Base-by-base conservation (phyloP, 2,113 vertebrate species). In the Parus major region DNA sequence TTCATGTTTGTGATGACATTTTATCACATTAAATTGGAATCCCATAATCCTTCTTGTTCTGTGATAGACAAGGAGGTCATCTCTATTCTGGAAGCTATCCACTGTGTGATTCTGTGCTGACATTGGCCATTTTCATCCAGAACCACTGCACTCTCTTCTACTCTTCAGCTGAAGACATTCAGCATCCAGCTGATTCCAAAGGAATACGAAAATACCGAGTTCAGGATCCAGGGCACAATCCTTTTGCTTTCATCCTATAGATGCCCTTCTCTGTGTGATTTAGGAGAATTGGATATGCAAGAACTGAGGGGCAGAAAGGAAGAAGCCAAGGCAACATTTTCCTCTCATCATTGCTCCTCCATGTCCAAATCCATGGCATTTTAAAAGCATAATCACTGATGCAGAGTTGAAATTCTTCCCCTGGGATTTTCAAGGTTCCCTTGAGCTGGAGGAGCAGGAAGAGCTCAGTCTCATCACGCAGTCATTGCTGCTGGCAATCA, bases 1-100 rank as follows among this genome's bases (percentile, higher is more conserved):
- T 92, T 90, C 56, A 33, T 86, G 79, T 81, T 88, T 88, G 39
- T 76, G 69, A 83, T 88, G 94, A 80, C 76, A 95, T 95, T 96
- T 95, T 90, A 70, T 77, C 63, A 80, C 59, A 75, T 77, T 78
- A 94, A 93, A 77, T 83, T 93, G 85, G 47, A 88, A 90, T 78
- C 76, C 60, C 71, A 92, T 60, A 68, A 90, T 3, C 2, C 56
- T 88, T 83, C 35, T 95, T 83, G 56, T 39, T 60, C 25, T 59
- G 0, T 52, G 47, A 86, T 39, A 60, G 90, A 86, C 64, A 86
- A 81, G 80, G 31, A 75, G 33, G 16, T 80, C 79, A 60, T 60
- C 15, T 81, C 47, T 73, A 9, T 73, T 53, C 59, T 69, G 35
- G 42, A 50, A 82, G 27, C 81, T 36, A 60, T 56, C 47, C 46